These are phyloP conservation scores for Tetragonula carbonaria DNA, from an alignment of 2,888 invertebrate genomes.

Conservation along the genomic window DNA sequence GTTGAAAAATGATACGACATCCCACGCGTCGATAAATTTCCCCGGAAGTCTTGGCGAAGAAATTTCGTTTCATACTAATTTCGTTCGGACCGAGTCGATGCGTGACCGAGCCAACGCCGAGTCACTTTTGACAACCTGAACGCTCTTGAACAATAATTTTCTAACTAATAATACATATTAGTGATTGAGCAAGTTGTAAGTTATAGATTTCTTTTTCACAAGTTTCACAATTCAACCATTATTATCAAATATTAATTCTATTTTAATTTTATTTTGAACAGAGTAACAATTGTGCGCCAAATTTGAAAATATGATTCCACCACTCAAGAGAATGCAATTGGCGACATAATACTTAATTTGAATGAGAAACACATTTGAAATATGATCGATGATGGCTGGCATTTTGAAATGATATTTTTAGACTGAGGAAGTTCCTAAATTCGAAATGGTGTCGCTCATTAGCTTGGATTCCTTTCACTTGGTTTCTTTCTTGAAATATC, in stretches of 20 bases:
- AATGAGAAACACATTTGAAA: background rate
- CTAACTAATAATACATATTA: no score
- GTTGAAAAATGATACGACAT: no score
- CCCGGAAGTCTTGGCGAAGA: no score
- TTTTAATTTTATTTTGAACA: background rate
- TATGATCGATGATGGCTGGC: background rate
- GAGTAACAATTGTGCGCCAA: background rate
- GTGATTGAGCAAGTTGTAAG: no score
- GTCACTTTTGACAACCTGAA: no score
- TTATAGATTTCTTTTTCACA: background rate
- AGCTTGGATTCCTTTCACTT: slow-evolving; percentile 21
- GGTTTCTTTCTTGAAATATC: slow-evolving; percentile 24
- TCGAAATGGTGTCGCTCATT: slow-evolving; percentile 18
- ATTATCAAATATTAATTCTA: background rate
- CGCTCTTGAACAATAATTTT: no score
- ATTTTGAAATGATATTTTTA: slow-evolving; percentile 28
- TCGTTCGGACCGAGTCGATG: no score
- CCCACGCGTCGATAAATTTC: no score
- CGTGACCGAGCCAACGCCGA: no score
- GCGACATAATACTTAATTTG: background rate
- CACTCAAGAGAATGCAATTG: background rate
- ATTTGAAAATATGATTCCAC: background rate
- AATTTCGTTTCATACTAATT: no score
- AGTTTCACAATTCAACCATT: background rate
- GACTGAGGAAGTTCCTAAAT: slow-evolving; percentile 18